Evolutionary conservation across 2,797 vertebrate species (phyloP), one percentile per base, ranked within the genome.

Genomic region (Craterocephalus amniculus): DNA sequence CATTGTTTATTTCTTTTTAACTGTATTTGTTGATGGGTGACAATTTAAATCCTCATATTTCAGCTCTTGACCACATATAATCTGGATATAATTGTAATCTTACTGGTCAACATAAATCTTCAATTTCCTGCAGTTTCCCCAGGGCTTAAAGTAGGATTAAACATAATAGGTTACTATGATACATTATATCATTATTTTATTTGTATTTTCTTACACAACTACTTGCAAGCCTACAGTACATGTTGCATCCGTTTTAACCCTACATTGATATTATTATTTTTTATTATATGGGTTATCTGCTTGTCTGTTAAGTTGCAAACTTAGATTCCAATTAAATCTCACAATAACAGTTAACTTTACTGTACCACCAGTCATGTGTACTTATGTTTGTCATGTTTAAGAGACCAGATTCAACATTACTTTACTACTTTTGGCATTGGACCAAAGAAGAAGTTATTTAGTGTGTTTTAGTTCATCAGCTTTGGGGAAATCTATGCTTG

Each of bases 31-130:
- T 66, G 43, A 67, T 35, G 12, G 62, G 35, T 54, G 55, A 38
- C 63, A 56, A 36, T 48, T 70, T 60, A 73, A 76, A 76, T 82
- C 54, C 45, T 54, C 52, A 24, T 2, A 29, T 54, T 69, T 24
- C 16, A 40, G 55, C 58, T 65, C 31, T 56, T 27, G 18, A 26
- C 51, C 34, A 34, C 49, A 13, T 63, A 22, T 72, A 48, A 76
- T 76, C 48, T 74, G 57, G 55, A 66, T 62, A 22, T 69, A 79
- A 78, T 80, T 61, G 38, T 68, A 80, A 81, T 83, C 70, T 81
- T 63, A 22, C 61, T 40, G 58, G 32, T 70, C 43, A 61, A 45
- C 24, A 45, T 65, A 76, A 48, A 34, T 38, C 58, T 78, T 58
- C 26, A 71, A 65, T 72, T 72, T 72, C 62, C 35, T 74, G 35